Conservation (phyloP, 2,888 invertebrate species). For the Philopedon plagiatum region DNA sequence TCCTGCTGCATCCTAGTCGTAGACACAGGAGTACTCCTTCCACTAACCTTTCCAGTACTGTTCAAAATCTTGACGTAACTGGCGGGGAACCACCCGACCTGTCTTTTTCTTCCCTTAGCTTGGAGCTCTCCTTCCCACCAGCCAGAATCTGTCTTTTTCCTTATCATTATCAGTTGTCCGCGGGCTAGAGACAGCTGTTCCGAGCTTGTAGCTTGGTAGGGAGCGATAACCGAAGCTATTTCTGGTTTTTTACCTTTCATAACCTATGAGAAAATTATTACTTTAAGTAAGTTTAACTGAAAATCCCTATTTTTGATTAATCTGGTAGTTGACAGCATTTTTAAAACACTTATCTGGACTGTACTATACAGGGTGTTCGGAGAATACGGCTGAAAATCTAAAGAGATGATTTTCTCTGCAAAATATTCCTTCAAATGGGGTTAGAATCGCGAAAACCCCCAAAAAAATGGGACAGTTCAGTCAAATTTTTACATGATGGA, state of each 20-base stretch:
- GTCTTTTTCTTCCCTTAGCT: constrained; percentile 89
- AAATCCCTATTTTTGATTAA: neutral
- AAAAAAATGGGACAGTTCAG: too few relatives aligned
- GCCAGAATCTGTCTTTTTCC: constrained; percentile 96
- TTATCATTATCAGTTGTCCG: constrained; percentile 95
- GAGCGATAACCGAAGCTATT: constrained; percentile 94
- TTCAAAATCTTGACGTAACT: constrained; percentile 92
- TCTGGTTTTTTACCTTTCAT: constrained; percentile 85
- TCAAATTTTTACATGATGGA: too few relatives aligned
- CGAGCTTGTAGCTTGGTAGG: constrained; percentile 90
- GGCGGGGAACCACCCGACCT: constrained; percentile 99
- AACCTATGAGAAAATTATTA: constrained; percentile 65
- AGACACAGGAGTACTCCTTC: constrained; percentile 82
- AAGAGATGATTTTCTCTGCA: too few relatives aligned
- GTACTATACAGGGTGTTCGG: too few relatives aligned
- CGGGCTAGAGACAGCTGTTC: constrained; percentile 93
- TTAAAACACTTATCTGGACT: too few relatives aligned
- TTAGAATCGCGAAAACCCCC: too few relatives aligned
- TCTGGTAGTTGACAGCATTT: neutral
- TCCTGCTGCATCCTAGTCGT: constrained; percentile 77
- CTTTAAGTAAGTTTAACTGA: too few relatives aligned
- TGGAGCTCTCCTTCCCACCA: constrained; percentile 99
- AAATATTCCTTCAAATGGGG: too few relatives aligned
- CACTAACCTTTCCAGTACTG: constrained; percentile 79
- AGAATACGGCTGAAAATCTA: too few relatives aligned